Base-by-base conservation (phyloP, 2,113 vertebrate genomes). In the Terrapene triunguis region DNA sequence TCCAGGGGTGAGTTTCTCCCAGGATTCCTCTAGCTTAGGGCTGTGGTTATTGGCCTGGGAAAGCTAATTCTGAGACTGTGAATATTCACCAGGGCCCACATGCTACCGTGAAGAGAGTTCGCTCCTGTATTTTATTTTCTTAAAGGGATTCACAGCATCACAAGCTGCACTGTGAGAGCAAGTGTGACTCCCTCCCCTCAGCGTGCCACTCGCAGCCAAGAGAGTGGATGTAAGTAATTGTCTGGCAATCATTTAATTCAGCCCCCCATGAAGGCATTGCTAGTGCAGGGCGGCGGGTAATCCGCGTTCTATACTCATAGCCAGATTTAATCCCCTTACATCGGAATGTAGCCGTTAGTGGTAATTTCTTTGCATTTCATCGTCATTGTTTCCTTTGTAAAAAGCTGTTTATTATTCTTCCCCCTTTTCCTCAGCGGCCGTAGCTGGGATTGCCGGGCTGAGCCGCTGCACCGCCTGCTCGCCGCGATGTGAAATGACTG, bases 181-280 rank as follows among this genome's bases (percentile, higher is more conserved):
- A 82, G 72, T 11, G 12, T 24, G 59, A 80, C 51, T 50, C 79
- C 24, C 12, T 29, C 29, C 69, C 69, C 72, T 82, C 93, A 87
- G 89, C 6, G 1, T 74, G 89, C 17, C 32, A 84, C 84, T 72
- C 83, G 84, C 17, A 3, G 80, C 54, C 93, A 72, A 74, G 22
- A 19, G 13, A 65, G 4, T 16, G 47, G 72, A 65, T 80, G 95
- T 55, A 89, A 94, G 84, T 93, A 53, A 95, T 95, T 92, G 96
- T 47, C 88, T 1, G 1, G 35, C 47, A 55, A 10, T 48, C 42
- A 53, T 79, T 96, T 96, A 87, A 93, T 89, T 85, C 42, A 10
- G 17, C 84, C 44, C 32, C 92, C 79, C 13, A 32, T 21, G 11
- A 65, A 89, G 84, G 55, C 82, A 19, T 2, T 0, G 0, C 38